Percentiles rank a stretch among this genome's conserved stretches.
These are phyloP conservation scores for Glandiceps talaboti DNA, from an alignment of 53 echinoderm and acorn worm species.

Conservation along the genomic window DNA sequence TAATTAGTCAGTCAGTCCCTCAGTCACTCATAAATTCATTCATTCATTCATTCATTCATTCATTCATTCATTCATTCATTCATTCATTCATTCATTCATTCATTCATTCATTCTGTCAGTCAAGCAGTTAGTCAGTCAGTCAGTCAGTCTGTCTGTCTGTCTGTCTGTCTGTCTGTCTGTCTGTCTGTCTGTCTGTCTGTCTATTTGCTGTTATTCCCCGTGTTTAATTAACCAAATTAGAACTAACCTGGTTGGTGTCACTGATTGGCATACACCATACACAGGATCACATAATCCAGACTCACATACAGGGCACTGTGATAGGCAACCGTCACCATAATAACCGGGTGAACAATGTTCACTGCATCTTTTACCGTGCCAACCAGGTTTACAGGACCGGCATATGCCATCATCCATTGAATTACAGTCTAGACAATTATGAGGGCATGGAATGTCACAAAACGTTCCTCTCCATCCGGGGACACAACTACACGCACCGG, in stretches of 20 bases:
- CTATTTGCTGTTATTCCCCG: too few species aligned
- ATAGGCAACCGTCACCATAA: too few species aligned
- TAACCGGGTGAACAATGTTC: too few species aligned
- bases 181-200: background rate
- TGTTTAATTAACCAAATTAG: too few species aligned
- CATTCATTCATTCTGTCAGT: background rate
- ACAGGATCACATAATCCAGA: too few species aligned
- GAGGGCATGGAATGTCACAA: background rate
- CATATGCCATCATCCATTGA: too few species aligned
- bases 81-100: background rate
- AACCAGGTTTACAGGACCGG: too few species aligned
- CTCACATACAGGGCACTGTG: too few species aligned
- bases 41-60: background rate
- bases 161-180: background rate
- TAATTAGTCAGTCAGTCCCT: background rate
- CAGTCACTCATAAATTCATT: background rate
- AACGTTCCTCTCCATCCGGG: background rate
- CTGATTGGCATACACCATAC: too few species aligned
- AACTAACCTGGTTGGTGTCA: too few species aligned
- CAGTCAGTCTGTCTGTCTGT: background rate
- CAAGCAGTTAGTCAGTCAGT: background rate
- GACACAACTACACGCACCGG: slow-evolving; percentile 28
- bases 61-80: background rate
- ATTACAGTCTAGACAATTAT: too few species aligned
- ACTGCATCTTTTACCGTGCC: too few species aligned